Evolutionary conservation across 1,140 invertebrate genomes (phyloP), one percentile per base, ranked within the genome.

Genomic region (Nasonia longicornis): DNA sequence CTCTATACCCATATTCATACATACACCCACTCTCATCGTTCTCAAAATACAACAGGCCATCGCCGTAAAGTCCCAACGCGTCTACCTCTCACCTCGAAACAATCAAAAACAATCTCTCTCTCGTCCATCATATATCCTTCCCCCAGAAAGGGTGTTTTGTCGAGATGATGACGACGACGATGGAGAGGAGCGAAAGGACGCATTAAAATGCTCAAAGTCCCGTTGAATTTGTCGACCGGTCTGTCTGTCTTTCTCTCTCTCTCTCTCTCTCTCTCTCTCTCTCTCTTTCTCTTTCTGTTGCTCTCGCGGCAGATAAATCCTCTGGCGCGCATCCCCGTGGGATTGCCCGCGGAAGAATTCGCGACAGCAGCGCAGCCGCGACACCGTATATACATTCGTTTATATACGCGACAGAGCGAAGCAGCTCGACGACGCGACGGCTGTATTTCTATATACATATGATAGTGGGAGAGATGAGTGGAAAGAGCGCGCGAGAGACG

Each of bases 201-300:
- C 64, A 77, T 71, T 71, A 80, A 79, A 77, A 77, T 48, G 42
- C 66, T 74, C 22, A 72, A 48, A 80, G 78, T 66, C 35, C 38
- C 58, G 38, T 66, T 80, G 71, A 73, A 80, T 73, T 80, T 64
- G 71, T 66, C n/a, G 12, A n/a, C 52, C 6, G 52, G 16, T 58
- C 52, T 58, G 20, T 58, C 52, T 58, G 0, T 58, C 52, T 58
- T 2, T 26, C 42, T 45, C 10, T 45, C 42, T 45, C 11, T 45
- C 42, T 45, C 42, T 45, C 42, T 45, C 42, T 45, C 42, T 45
- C 42, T 45, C 42, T 45, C 42, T 45, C 42, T 45, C 42, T 52
- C 3, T 6, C 4, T 35, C 31, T 3, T 6, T 6, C 31, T 35
- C 3, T 35, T 35, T 35, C 3, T 35, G 31, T 35, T 42, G 2